These are phyloP conservation scores for Hyperoodon ampullatus DNA, from an alignment of 2,113 vertebrate genomes.

Conservation along the genomic window DNA sequence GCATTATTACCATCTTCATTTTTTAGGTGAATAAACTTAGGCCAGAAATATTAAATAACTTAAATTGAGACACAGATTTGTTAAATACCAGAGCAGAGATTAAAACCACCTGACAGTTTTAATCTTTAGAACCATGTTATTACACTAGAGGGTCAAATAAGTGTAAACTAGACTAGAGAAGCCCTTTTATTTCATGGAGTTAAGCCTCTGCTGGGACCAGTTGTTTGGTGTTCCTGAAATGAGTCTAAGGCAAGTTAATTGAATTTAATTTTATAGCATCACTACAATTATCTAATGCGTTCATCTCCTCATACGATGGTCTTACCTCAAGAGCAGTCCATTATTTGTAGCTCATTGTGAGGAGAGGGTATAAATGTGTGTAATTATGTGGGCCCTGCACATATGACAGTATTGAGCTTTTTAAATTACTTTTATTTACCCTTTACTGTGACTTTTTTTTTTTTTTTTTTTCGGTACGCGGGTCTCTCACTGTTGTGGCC, in stretches of 20 bases:
- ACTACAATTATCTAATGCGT: not conserved
- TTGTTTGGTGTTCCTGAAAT: not conserved
- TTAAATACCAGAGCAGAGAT: not conserved
- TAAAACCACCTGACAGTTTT: not conserved
- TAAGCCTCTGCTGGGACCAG: not conserved
- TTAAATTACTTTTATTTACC: not conserved
- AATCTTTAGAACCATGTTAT: not conserved
- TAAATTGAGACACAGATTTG: not conserved
- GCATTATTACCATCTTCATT: not conserved
- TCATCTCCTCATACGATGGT: not conserved
- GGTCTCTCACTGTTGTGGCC: too few species aligned
- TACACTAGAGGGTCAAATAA: not conserved
- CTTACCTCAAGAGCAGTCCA: not conserved
- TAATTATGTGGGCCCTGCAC: not conserved
- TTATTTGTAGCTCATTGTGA: not conserved
- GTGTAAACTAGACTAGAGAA: not conserved
- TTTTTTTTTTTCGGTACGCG: too few species aligned
- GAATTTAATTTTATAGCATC: not conserved
- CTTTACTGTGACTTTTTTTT: not conserved
- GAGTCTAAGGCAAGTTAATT: not conserved
- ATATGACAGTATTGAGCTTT: not conserved
- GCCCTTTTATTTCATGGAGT: not conserved
- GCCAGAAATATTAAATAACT: not conserved
- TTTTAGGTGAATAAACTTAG: not conserved
- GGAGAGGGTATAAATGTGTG: not conserved